A percentile compares a stretch with the other conserved stretches of the same genome.
These are phyloP conservation scores for Unio pictorum DNA, from an alignment of 2,888 invertebrate species.

Conservation along the genomic window DNA sequence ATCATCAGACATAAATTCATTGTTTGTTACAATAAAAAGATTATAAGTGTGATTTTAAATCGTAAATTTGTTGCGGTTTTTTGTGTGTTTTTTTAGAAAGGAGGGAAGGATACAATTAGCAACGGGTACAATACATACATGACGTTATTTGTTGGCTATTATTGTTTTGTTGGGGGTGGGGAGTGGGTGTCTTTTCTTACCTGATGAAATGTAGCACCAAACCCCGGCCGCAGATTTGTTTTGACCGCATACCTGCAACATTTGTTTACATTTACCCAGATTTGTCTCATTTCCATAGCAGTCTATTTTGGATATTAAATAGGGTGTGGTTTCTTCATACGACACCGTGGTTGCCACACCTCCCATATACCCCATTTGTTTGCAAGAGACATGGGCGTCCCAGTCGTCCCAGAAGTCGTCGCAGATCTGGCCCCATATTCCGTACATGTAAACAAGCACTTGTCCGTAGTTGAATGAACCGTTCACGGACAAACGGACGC, in stretches of 20 bases:
- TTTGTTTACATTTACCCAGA: conserved; percentile 28
- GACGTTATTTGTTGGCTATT: too few relatives aligned
- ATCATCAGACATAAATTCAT: too few relatives aligned
- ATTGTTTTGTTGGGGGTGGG: too few relatives aligned
- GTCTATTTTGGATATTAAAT: conserved; percentile 27
- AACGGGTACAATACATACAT: too few relatives aligned
- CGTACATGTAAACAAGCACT: conserved; percentile 79
- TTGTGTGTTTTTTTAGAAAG: too few relatives aligned
- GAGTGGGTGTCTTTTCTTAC: conserved; percentile 1
- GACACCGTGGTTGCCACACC: conserved; percentile 33
- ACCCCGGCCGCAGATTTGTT: conserved; percentile 30
- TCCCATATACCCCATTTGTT: conserved; percentile 73
- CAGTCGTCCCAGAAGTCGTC: conserved; percentile 41
- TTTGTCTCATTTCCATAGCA: conserved; percentile 40
- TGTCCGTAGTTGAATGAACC: conserved; percentile 74
- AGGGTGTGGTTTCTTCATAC: conserved; percentile 23
- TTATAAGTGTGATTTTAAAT: too few relatives aligned
- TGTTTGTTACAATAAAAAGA: too few relatives aligned
- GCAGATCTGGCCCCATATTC: conserved; percentile 79
- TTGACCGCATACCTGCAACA: conserved; percentile 25
- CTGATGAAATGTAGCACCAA: conserved; percentile 36
- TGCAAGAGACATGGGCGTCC: conserved; percentile 42
- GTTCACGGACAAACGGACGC: too few relatives aligned
- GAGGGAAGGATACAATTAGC: too few relatives aligned
- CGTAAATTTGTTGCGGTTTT: too few relatives aligned